phyloP scores from a whole-genome alignment of 2,113 vertebrate genomes.

The Erinaceus europaeus region DNA sequence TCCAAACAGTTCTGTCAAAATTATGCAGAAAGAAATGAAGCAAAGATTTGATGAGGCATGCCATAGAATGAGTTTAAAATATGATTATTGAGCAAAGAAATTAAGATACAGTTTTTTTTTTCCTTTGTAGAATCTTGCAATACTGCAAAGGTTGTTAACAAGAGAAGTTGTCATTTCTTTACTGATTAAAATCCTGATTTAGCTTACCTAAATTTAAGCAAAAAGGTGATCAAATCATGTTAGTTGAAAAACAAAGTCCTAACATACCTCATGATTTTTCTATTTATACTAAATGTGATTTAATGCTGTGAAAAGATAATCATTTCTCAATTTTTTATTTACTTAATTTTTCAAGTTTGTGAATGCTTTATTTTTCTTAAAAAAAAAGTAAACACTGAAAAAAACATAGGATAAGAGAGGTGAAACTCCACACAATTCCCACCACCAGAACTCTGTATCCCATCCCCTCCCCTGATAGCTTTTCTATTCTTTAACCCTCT shows the following conservation, averaged over 20 bases:
- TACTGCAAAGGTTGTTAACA: not conserved
- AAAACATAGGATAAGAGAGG: no score
- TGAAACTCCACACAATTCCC: no score
- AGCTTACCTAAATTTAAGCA: not conserved
- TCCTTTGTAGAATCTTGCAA: conserved; percentile 49
- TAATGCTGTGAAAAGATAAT: not conserved
- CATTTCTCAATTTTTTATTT: no score
- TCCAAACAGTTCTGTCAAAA: conserved; percentile 76
- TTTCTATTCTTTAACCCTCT: no score
- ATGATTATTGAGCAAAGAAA: conserved; percentile 70
- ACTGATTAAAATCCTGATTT: not conserved
- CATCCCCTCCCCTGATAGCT: no score
- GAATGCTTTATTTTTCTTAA: no score
- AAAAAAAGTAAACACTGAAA: no score
- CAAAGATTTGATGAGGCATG: conserved; percentile 72
- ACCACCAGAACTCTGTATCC: no score
- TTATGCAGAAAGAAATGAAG: conserved; percentile 79
- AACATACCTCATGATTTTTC: no score
- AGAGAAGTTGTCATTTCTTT: not conserved
- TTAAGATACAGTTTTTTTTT: conserved; percentile 36
- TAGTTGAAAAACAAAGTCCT: no score
- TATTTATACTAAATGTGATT: not conserved
- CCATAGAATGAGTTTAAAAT: conserved; percentile 70
- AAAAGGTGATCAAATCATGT: not conserved
- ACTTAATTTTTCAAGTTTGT: no score